Base-by-base conservation (phyloP, 1,140 invertebrate genomes). In the Calephelis nemesis region DNA sequence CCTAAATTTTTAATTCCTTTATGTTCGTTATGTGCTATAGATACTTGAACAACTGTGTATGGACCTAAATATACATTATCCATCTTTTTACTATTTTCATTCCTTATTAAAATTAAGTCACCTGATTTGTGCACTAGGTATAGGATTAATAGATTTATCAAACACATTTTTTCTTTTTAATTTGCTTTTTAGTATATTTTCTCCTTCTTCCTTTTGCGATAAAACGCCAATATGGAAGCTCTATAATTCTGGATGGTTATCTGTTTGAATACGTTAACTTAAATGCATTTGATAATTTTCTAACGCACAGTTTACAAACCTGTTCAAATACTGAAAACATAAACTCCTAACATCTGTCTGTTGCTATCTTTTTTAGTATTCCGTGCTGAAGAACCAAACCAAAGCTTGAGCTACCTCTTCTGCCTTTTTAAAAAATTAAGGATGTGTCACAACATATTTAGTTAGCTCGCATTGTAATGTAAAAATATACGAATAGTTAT, bases 221-320 rank as follows among this genome's bases (percentile, higher is more conserved):
- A 48, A 67, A 67, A 54, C 50, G 42, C 65, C 19, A 67, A 67
- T 49, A 67, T 39, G 48, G 65, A 47, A 67, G 65, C 65, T 77
- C 73, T 73, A 75, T 47, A 60, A 10, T 42, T 73, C 64, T 13
- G 65, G 10, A 49, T 72, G 67, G 11, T 72, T 72, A 30, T 62
- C 65, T 58, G 60, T 52, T 52, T 76, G 72, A 19, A 74, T 78
- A 63, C 72, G 67, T 13, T 60, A 9, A 62, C 47, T 66, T 52
- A 78, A 49, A 71, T 62, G 19, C 72, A 76, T 78, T 49, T 78
- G 71, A n/a, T 67, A 63, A 67, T 74, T 72, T 54, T 76, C 74
- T 45, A 74, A 52, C 19, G 62, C 67, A 39, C 75, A 74, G 40
- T 64, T 70, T 69, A 68, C 74, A 70, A 62, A 76, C 65, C 69